phyloP scores from a whole-genome alignment of 1,140 invertebrate genomes.

The Wiebesia pumilae region DNA sequence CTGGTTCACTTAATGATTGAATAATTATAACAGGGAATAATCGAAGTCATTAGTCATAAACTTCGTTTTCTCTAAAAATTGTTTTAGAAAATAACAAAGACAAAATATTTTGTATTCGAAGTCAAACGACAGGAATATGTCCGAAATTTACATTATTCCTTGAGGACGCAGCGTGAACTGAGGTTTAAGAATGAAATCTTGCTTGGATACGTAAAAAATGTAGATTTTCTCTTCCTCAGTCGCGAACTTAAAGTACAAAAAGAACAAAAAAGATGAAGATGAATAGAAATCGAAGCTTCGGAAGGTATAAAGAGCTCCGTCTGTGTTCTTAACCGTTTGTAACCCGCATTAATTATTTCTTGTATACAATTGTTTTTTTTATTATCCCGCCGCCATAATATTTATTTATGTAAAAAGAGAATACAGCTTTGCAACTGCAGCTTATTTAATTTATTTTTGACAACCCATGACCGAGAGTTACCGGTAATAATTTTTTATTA shows the following conservation, averaged over 20 bases:
- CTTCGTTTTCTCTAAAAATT: slow-evolving; percentile 27
- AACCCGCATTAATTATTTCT: slow-evolving; percentile 11
- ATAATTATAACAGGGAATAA: not conserved
- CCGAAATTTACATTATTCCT: not conserved
- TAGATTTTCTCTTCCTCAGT: slow-evolving; percentile 21
- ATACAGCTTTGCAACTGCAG: slow-evolving; percentile 44
- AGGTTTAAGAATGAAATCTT: slow-evolving; percentile 14
- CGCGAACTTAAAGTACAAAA: slow-evolving; percentile 47
- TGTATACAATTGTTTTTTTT: slow-evolving; percentile 25
- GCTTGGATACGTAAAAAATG: not conserved
- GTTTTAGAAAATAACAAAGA: slow-evolving; percentile 6
- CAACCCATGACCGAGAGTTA: slow-evolving; percentile 50
- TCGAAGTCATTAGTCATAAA: slow-evolving; percentile 41
- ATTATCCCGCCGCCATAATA: slow-evolving; percentile 46
- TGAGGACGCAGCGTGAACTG: not conserved
- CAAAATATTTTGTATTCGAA: slow-evolving; percentile 4
- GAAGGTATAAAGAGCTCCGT: slow-evolving; percentile 18
- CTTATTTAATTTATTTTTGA: slow-evolving; percentile 47
- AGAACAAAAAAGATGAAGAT: slow-evolving; percentile 19
- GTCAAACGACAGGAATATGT: slow-evolving; percentile 10
- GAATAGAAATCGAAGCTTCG: slow-evolving; percentile 31
- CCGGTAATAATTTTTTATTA: slow-evolving; percentile 41
- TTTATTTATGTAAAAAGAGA: slow-evolving; percentile 49
- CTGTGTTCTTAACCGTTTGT: slow-evolving; percentile 44
- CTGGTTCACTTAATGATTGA: not conserved